Percentiles rank a stretch among this genome's conserved stretches.
phyloP scores from a whole-genome alignment of 2,113 vertebrate species.

The Mastomys coucha region DNA sequence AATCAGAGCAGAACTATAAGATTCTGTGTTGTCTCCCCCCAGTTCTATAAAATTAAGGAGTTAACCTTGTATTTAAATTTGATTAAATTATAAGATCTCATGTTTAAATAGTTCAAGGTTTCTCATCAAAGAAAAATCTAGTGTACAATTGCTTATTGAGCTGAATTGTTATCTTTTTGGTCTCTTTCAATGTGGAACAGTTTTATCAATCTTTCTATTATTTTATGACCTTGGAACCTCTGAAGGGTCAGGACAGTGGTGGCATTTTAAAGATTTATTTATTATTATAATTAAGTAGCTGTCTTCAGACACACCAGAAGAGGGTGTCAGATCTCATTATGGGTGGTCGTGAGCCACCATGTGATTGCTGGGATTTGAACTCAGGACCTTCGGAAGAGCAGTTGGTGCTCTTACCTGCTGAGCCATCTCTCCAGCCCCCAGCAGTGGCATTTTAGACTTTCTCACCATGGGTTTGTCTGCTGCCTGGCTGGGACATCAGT shows the following conservation, averaged over 20 bases:
- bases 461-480: not conserved
- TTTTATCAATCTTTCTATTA: not conserved
- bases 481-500: not conserved
- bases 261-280: too few species aligned
- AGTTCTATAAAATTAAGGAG: not conserved
- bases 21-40: too few species aligned
- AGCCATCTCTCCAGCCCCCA: too few species aligned
- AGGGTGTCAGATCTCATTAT: too few species aligned
- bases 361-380: too few species aligned
- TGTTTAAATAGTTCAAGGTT: slow-evolving; percentile 18
- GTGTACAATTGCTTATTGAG: not conserved
- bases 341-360: too few species aligned
- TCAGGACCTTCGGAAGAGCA: too few species aligned
- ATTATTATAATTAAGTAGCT: too few species aligned
- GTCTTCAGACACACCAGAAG: too few species aligned
- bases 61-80: not conserved
- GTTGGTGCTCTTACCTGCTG: too few species aligned
- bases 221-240: not conserved
- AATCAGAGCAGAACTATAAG: not conserved
- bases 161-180: slow-evolving; percentile 2
- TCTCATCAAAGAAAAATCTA: not conserved
- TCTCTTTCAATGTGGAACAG: not conserved
- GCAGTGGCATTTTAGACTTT: not conserved
- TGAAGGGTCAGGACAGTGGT: not conserved
- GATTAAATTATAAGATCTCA: not conserved